Evolutionary conservation across 1,140 invertebrate species (phyloP), one percentile per base, ranked within the genome.

Genomic region (Drosophila funebris): DNA sequence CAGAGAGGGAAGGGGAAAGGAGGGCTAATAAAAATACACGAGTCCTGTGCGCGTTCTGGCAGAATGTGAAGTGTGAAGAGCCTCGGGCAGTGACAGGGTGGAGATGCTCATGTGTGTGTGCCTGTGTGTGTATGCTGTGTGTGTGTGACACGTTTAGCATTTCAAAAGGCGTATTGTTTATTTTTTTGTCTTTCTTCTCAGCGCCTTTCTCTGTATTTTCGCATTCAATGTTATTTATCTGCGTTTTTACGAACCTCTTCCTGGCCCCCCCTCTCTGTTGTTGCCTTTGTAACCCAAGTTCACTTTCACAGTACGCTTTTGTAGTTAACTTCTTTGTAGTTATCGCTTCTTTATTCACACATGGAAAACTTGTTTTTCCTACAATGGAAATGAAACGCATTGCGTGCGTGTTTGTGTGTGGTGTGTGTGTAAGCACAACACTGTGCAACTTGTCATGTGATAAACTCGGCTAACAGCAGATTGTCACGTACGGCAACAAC

Each of bases 81-180:
- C 73, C 58, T 44, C 52, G 50, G 63, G 73, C 53, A 37, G 63
- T 56, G 52, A 43, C 46, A 44, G 43, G 22, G 44, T 56, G 31
- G 22, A 31, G 8, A 29, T 36, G 14, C 20, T 52, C 9, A 46
- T 46, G 31, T 46, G 50, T 41, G 64, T 20, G 33, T 33, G 64
- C 36, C 27, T 56, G 18, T 58, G 50, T 52, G 33, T 61, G 53
- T 46, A 37, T 33, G n/a, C n/a, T n/a, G 36, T 50, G 57, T 22
- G 63, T 64, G 70, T 72, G 62, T 58, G 60, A 29, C 68, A 83
- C 83, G 82, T 87, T 87, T 87, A 87, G 82, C 82, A 87, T 87
- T 87, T 87, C 82, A 87, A 87, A 87, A 88, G 82, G 83, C 83
- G 78, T 83, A 78, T 87, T 87, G 83, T 87, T 87, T 88, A 73